Evolutionary conservation across 1,140 invertebrate genomes (phyloP).

Genomic region (Eurosta solidaginis): DNA sequence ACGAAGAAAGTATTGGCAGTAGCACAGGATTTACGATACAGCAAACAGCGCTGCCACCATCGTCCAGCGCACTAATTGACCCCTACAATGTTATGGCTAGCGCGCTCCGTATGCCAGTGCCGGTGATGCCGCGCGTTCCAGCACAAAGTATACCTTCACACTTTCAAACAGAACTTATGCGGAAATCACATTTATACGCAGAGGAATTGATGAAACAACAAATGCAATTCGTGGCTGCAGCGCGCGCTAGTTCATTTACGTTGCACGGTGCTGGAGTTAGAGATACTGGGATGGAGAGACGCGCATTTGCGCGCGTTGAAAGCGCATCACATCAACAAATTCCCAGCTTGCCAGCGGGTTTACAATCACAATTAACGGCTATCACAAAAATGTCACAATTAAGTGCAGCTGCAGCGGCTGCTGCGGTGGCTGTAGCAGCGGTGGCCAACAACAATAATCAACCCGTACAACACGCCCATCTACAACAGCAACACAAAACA

Average conservation of each 20-base stretch:
- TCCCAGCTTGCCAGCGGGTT: constrained; percentile 16
- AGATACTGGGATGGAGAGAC: background rate
- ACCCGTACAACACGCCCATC: background rate
- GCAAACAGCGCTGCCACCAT: background rate
- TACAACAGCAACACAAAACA: constrained; percentile 19
- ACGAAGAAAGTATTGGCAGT: background rate
- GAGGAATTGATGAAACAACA: constrained; percentile 59
- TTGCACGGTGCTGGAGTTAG: constrained; percentile 30
- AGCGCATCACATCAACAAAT: background rate
- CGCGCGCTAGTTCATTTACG: constrained; percentile 46
- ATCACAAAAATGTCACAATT: constrained; percentile 48
- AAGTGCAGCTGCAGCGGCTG: constrained; percentile 48
- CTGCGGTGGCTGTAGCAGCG: constrained; percentile 46
- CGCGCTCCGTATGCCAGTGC: constrained; percentile 33
- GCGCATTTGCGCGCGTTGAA: background rate
- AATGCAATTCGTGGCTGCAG: constrained; percentile 58
- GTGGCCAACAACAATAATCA: constrained; percentile 31
- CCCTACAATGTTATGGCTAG: constrained; percentile 34
- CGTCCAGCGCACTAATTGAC: background rate
- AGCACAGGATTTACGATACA: background rate
- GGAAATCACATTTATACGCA: constrained; percentile 58
- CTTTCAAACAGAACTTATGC: constrained; percentile 57
- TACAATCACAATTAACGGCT: constrained; percentile 40
- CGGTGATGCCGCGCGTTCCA: background rate
- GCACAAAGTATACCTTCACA: constrained; percentile 9